A percentile compares a stretch with the other conserved stretches of the same genome.
These are phyloP conservation scores for Crotalus helleri DNA, from an alignment of 2,113 vertebrate genomes.

Conservation along the genomic window DNA sequence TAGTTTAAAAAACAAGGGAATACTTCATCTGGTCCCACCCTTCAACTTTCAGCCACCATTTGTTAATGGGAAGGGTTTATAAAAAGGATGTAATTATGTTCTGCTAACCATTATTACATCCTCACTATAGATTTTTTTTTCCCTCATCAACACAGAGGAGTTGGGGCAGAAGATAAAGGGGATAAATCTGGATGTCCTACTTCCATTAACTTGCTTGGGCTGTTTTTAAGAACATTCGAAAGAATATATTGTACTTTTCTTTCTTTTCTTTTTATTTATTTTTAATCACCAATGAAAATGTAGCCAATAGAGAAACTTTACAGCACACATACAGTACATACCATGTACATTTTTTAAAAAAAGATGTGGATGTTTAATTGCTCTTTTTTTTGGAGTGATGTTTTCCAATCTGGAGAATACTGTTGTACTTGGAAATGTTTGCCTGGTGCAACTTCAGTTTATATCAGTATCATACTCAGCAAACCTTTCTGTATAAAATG, in stretches of 20 bases:
- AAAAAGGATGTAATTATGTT: not conserved
- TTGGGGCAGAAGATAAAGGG: not conserved
- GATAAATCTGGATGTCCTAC: not conserved
- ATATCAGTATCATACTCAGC: not conserved
- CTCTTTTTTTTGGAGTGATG: not conserved
- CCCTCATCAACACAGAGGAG: not conserved
- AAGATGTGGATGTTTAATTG: constrained; percentile 25
- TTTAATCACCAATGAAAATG: not conserved
- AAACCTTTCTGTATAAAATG: not conserved
- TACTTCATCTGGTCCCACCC: not conserved
- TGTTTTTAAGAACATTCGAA: not conserved
- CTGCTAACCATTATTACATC: not conserved
- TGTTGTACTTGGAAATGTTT: not conserved
- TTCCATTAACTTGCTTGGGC: not conserved
- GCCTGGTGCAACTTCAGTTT: constrained; percentile 4
- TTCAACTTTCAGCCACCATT: not conserved
- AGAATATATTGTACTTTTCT: fast-evolving
- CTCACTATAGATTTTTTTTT: not conserved
- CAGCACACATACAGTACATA: not conserved
- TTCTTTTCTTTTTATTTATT: not conserved
- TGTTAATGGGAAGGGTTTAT: not conserved
- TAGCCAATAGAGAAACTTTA: constrained; percentile 17
- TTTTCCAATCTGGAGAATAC: constrained; percentile 10
- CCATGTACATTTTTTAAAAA: not conserved
- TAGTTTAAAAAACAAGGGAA: not conserved